Base-by-base conservation (phyloP, 2,888 invertebrate genomes). In the Itoplectis maculator region DNA sequence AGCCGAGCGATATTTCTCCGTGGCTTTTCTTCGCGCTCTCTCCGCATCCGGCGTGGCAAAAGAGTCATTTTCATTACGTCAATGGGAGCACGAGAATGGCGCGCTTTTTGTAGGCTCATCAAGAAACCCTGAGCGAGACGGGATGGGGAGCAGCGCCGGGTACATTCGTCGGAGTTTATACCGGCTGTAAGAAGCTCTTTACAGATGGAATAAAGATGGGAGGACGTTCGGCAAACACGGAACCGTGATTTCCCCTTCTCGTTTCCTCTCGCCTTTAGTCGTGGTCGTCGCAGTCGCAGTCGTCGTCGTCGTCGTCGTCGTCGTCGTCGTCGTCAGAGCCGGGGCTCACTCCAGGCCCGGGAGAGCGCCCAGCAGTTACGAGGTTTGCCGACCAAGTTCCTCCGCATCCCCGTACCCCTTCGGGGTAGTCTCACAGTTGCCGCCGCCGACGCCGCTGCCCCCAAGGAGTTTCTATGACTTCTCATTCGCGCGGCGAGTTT, bases 191-290 rank as follows among this genome's bases (percentile, higher is more conserved):
- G 77, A 83, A 86, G 79, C 77, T 84, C 88, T 91, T 91, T 91
- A 86, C 91, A 91, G 91, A 91, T 91, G 90, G 90, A 89, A 91
- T 91, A 90, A 91, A 91, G 91, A 91, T 91, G 89, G 85, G 80
- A 86, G 86, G 84, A 82, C 86, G 86, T 87, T 88, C 77, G 82
- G 85, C 88, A 89, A 90, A 88, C 85, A 89, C 83, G 81, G 84
- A 84, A 83, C 77, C 80, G 68, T 78, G 84, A 40, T 77, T 81
- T 45, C 74, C 56, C 6, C 75, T 69, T 56, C 54, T 76, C 78
- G 65, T 75, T 82, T 73, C 61, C 73, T 66, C 29, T 76, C 56
- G 47, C 59, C 61, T 68, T 59, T 51, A 47, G 56, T 79, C 59
- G 75, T 72, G 40, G 66, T 18, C 54, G 49, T 29, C 29, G n/a